These are phyloP conservation scores for Pteropus alecto DNA, from an alignment of 2,113 vertebrate genomes.

Conservation along the genomic window DNA sequence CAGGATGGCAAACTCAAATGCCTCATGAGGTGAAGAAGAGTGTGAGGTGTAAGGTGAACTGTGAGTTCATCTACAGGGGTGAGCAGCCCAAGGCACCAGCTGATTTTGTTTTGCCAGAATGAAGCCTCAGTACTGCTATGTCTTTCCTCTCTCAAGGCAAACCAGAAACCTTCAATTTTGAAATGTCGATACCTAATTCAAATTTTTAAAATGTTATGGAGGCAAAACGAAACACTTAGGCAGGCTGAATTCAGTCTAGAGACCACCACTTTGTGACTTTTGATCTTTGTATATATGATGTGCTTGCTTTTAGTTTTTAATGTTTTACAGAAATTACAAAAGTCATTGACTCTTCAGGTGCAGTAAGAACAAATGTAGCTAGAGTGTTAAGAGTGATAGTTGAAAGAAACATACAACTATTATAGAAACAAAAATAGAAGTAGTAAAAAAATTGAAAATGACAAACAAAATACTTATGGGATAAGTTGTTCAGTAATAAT, in stretches of 20 bases:
- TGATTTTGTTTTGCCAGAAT: neutral
- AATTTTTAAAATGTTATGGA: neutral
- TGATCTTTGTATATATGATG: neutral
- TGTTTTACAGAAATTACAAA: neutral
- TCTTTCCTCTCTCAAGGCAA: neutral
- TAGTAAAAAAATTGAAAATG: neutral
- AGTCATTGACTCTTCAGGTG: neutral
- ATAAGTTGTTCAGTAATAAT: neutral
- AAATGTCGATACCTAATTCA: neutral
- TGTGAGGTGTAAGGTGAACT: neutral
- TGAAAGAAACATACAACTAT: neutral
- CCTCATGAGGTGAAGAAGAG: neutral
- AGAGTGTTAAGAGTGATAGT: neutral
- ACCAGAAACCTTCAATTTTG: neutral
- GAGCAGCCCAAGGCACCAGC: neutral
- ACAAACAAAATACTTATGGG: neutral
- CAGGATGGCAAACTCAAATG: neutral
- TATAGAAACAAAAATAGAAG: neutral
- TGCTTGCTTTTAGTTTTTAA: neutral
- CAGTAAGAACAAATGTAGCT: neutral
- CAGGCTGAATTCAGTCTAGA: neutral
- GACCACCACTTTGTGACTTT: neutral
- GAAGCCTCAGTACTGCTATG: too few species aligned
- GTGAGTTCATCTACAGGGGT: neutral
- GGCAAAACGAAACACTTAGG: neutral